Evolutionary conservation across 2,113 vertebrate species (phyloP).

Genomic region (Chloebia gouldiae): DNA sequence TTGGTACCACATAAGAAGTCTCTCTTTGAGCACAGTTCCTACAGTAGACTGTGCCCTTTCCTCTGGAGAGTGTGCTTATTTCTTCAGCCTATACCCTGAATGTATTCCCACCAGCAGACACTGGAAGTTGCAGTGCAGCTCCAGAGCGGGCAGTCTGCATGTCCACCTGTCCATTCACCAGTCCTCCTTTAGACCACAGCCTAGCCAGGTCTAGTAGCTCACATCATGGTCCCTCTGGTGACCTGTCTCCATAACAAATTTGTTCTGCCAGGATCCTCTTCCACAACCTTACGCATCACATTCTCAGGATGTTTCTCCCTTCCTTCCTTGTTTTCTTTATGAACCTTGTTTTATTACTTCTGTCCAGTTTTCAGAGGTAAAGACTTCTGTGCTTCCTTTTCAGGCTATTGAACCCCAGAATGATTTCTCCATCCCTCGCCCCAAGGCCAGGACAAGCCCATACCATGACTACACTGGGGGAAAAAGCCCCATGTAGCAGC

Average conservation of each 20-base stretch:
- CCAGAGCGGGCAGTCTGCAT: neutral
- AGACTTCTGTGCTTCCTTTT: constrained; percentile 6
- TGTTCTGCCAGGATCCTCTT: neutral
- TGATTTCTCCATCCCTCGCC: constrained; percentile 70
- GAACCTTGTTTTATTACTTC: neutral
- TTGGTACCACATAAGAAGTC: neutral
- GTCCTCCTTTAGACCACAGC: neutral
- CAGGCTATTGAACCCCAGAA: constrained; percentile 31
- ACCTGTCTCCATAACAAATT: neutral
- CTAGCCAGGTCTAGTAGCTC: neutral
- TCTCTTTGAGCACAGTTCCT: neutral
- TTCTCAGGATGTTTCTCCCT: neutral
- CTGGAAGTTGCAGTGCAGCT: neutral
- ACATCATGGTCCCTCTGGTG: neutral
- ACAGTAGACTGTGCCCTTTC: neutral
- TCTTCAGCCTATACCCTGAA: neutral
- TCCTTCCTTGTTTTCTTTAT: neutral
- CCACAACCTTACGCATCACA: neutral
- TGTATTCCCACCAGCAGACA: neutral
- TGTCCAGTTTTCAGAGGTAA: neutral
- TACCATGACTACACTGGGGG: constrained; percentile 63
- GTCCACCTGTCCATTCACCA: neutral
- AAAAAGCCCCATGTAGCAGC: constrained; percentile 36
- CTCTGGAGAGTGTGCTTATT: neutral
- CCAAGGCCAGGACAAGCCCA: constrained; percentile 48